A percentile compares a stretch with the other conserved stretches of the same genome.
Conservation (phyloP, 2,113 vertebrate genomes). For the Galeopterus variegatus region DNA sequence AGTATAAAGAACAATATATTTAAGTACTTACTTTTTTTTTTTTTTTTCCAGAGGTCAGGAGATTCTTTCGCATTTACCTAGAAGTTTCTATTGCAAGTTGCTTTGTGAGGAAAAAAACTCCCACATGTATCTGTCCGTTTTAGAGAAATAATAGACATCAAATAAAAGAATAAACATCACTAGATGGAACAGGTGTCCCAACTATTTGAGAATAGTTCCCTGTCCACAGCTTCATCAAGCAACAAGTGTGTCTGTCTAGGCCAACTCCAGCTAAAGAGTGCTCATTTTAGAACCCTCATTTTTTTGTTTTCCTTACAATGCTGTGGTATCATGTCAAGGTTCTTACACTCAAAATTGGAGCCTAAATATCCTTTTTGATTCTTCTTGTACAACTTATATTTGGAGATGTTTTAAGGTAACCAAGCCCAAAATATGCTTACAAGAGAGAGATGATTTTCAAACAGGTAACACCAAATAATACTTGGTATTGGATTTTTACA, state of each 20-base stretch:
- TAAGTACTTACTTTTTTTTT: neutral
- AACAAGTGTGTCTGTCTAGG: conserved; percentile 1
- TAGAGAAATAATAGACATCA: neutral
- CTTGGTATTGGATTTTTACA: conserved; percentile 62
- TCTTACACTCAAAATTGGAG: neutral
- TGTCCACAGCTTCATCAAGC: neutral
- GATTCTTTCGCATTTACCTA: neutral
- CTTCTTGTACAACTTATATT: neutral
- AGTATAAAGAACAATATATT: neutral
- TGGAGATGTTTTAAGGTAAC: neutral
- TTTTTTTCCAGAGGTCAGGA: neutral
- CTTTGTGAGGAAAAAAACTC: neutral
- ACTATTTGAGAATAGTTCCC: neutral
- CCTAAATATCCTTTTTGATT: neutral
- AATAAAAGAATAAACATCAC: neutral
- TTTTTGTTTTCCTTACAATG: conserved; percentile 48
- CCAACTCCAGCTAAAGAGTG: neutral
- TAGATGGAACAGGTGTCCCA: neutral
- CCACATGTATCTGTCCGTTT: neutral
- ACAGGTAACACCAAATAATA: neutral
- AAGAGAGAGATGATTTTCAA: neutral
- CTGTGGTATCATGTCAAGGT: neutral
- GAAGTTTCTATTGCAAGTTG: conserved; percentile 21
- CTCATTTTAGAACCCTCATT: neutral
- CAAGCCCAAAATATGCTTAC: neutral